Evolutionary conservation across 1,140 invertebrate genomes (phyloP).

Genomic region (Brachionus angularis): DNA sequence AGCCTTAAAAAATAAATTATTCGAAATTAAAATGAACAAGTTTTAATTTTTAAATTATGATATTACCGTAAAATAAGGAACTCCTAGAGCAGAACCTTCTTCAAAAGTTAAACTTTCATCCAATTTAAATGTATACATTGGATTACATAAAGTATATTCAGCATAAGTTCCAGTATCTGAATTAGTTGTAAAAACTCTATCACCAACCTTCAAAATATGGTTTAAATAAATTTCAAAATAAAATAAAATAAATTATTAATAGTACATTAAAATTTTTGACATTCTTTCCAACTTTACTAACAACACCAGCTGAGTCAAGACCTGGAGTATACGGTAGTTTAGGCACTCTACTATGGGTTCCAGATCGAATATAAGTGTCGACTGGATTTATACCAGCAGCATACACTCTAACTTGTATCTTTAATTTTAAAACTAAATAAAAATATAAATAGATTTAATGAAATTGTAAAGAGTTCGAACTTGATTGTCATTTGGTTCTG

Average conservation of each 20-base stretch:
- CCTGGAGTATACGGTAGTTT: conserved; percentile 62
- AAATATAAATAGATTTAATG: conserved; percentile 22
- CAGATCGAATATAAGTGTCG: conserved; percentile 64
- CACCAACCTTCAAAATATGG: conserved; percentile 56
- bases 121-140: conserved; percentile 48
- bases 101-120: conserved; percentile 57
- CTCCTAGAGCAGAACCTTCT: conserved; percentile 63
- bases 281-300: conserved; percentile 58
- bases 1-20: conserved; percentile 48
- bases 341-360: conserved; percentile 56
- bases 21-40: no score
- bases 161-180: conserved; percentile 60
- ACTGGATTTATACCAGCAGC: conserved; percentile 64
- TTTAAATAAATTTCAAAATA: not conserved
- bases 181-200: conserved; percentile 59
- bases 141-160: conserved; percentile 58
- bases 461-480: conserved; percentile 46
- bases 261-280: conserved; percentile 59
- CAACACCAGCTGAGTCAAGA: conserved; percentile 61
- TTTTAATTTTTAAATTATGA: conserved; percentile 46
- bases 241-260: not conserved
- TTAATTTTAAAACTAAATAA: conserved; percentile 42
- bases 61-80: conserved; percentile 63
- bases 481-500: conserved; percentile 48
- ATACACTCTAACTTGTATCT: conserved; percentile 61